phyloP scores from a whole-genome alignment of 2,113 vertebrate genomes.

The Oryzias woworae region DNA sequence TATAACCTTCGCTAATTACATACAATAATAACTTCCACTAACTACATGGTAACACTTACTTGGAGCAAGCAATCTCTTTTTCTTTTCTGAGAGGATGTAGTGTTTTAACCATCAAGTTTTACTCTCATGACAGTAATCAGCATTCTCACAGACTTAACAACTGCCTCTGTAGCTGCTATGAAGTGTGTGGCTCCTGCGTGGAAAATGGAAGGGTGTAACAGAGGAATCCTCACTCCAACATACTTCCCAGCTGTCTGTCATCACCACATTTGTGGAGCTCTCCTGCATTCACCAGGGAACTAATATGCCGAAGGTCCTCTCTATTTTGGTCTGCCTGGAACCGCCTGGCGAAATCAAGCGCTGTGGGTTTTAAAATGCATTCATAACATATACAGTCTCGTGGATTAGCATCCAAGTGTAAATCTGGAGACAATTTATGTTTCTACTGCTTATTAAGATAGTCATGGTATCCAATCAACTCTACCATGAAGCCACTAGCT shows the following conservation, averaged over 20 bases:
- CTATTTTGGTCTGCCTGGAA: constrained; percentile 53
- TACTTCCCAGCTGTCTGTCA: constrained; percentile 53
- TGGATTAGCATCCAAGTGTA: not conserved
- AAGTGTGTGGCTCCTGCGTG: not conserved
- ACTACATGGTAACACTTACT: no score
- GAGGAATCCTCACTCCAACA: constrained; percentile 42
- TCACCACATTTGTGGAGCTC: constrained; percentile 35
- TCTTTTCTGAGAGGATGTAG: not conserved
- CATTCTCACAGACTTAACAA: not conserved
- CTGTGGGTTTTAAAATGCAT: constrained; percentile 6
- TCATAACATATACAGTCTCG: constrained; percentile 17
- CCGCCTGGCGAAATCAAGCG: constrained; percentile 15
- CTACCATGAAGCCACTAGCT: not conserved
- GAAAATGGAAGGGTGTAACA: constrained; percentile 18
- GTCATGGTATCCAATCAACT: not conserved
- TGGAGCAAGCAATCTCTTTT: no score
- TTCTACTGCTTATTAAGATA: not conserved
- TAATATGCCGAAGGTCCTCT: constrained; percentile 51
- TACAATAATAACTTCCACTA: no score
- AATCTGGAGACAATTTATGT: not conserved
- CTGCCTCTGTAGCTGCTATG: not conserved
- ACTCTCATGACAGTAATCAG: not conserved
- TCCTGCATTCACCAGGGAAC: constrained; percentile 16
- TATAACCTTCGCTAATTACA: no score
- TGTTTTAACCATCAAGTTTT: not conserved